Conservation (phyloP, 2,888 invertebrate genomes). For the Lymantria dispar region DNA sequence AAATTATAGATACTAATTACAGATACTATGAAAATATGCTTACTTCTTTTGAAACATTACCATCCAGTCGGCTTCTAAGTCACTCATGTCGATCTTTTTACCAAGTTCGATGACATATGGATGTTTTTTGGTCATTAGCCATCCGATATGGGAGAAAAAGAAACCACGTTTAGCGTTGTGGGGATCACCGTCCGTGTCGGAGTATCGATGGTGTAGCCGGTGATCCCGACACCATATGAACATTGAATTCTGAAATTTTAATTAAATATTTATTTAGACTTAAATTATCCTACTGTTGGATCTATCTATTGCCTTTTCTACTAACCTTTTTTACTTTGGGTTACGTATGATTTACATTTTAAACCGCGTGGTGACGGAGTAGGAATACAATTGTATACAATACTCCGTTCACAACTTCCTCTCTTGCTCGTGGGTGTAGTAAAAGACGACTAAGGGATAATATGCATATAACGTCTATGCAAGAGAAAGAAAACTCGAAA, state of each 20-base stretch:
- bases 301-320: no score
- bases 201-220: conserved; percentile 90
- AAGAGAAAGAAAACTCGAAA: no score
- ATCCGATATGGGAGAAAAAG: conserved; percentile 94
- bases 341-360: no score
- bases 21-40: background rate
- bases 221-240: conserved; percentile 92
- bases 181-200: conserved; percentile 87
- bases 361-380: no score
- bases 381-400: no score
- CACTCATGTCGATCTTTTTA: conserved; percentile 87
- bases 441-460: no score
- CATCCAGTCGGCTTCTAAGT: conserved; percentile 86
- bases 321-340: no score
- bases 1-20: no score
- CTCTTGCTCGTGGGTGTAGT: no score
- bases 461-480: no score
- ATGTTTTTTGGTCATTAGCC: conserved; percentile 91
- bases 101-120: conserved; percentile 87
- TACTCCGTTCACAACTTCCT: no score
- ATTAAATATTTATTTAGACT: background rate
- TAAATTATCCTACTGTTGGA: no score
- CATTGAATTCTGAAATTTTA: conserved; percentile 83
- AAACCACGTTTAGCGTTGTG: conserved; percentile 91
- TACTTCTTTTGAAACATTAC: conserved; percentile 90